Base-by-base conservation (phyloP, 2,797 vertebrate species). In the Odontamblyopus rebecca region DNA sequence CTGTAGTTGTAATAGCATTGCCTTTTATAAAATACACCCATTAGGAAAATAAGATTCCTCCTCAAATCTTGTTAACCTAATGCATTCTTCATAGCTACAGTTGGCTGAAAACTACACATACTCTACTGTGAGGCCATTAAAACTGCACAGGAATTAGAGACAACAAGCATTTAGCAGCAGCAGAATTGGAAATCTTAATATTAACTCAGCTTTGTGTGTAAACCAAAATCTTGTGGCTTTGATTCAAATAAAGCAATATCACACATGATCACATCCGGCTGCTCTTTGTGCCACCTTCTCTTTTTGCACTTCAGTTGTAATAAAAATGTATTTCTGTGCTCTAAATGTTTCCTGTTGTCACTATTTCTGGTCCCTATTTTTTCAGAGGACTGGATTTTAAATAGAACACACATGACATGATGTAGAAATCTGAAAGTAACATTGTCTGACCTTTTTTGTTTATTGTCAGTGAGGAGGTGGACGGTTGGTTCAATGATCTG, bases 401-500 rank as follows among this genome's bases (percentile, higher is more conserved):
- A 82, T 83, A 48, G 62, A 78, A 76, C n/a, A 44, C 67, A 26
- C 27, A 44, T 56, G 9, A 13, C 4, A 11, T 77, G 15, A 54
- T 79, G 75, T 72, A 54, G n/a, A 27, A 32, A 30, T 68, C 68
- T 76, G 12, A 69, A 74, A 75, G 73, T 70, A 2, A 30, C 30
- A 6, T 72, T 9, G 64, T 61, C 66, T 29, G 7, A 57, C 76
- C 11, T 73, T 19, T 69, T 13, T 70, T 68, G 12, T n/a, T 71
- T 68, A 38, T 65, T 75, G 80, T 35, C 29, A 94, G 94, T 2
- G n/a, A 66, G 1, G 90, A 92, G 1, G 85, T 89, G 69, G 81
- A 93, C 0, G 60, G 54, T 7, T 94, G 93, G 93, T 91, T 87
- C 76, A 29, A 26, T 53, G 86, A 71, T 62, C 73, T 95, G 57